Evolutionary conservation across 1,140 invertebrate species (phyloP).

Genomic region (Cotesia vestalis): DNA sequence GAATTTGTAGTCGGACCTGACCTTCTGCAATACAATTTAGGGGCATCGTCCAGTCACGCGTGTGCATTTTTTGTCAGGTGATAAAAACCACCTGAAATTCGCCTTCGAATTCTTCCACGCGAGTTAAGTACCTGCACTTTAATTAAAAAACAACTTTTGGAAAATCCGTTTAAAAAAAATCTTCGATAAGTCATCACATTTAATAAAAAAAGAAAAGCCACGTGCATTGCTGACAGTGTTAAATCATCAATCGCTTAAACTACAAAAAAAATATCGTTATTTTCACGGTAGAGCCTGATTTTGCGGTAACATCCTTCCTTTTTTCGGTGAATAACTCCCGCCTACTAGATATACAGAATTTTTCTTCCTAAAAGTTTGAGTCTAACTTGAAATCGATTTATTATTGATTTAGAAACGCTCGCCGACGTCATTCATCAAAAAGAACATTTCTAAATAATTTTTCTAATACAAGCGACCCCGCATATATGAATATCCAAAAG

Average conservation of each 20-base stretch:
- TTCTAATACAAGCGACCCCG: too few relatives aligned
- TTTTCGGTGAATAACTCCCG: constrained; percentile 25
- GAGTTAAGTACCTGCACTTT: too few relatives aligned
- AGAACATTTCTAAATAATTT: too few relatives aligned
- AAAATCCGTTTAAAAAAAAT: background rate
- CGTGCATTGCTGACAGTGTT: constrained; percentile 12
- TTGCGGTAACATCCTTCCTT: constrained; percentile 52
- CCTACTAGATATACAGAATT: constrained; percentile 27
- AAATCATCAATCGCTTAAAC: background rate
- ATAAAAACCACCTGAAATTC: too few relatives aligned
- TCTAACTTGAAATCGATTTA: constrained; percentile 31
- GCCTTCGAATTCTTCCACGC: too few relatives aligned
- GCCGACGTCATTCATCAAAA: background rate
- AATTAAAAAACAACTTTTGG: too few relatives aligned
- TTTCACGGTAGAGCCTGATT: constrained; percentile 56
- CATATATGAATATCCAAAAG: too few relatives aligned
- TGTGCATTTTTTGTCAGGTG: background rate
- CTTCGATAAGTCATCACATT: too few relatives aligned
- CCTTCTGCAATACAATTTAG: constrained; percentile 15
- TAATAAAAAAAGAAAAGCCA: constrained; percentile 40
- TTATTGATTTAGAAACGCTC: constrained; percentile 8
- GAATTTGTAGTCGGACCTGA: constrained; percentile 24
- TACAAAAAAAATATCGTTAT: constrained; percentile 53
- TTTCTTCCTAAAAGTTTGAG: constrained; percentile 18
- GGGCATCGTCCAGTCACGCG: constrained; percentile 2